Percentiles rank a stretch among this genome's conserved stretches.
Evolutionary conservation across 1,140 invertebrate species (phyloP).

Genomic region (Drosophila leontia): DNA sequence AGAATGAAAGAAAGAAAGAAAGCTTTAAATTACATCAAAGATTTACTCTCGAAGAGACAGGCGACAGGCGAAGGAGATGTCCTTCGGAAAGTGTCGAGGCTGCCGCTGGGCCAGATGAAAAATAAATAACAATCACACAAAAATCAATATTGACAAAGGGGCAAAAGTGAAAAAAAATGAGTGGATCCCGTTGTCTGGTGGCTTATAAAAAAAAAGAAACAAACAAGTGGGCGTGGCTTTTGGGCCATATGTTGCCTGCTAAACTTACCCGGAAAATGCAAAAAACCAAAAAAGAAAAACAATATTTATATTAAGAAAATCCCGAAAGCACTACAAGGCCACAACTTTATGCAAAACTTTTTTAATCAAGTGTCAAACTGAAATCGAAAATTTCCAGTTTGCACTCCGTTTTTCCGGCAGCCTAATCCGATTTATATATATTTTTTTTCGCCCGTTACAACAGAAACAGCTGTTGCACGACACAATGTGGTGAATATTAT

Average conservation of each 20-base stretch:
- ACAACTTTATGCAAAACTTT: conserved; percentile 57
- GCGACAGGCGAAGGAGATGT: conserved; percentile 27
- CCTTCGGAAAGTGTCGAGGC: conserved; percentile 39
- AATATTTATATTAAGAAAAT: conserved; percentile 23
- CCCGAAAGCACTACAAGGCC: conserved; percentile 19
- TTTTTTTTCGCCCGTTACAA: conserved; percentile 35
- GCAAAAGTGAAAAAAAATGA: conserved; percentile 12
- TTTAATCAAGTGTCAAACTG: conserved; percentile 70
- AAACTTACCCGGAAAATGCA: conserved; percentile 45
- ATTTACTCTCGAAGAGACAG: conserved; percentile 25
- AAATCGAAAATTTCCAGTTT: conserved; percentile 41
- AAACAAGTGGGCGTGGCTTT: conserved; percentile 38
- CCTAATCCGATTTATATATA: conserved; percentile 29
- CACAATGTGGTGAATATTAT: conserved; percentile 32
- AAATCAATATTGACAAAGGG: conserved; percentile 76
- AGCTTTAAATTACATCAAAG: conserved; percentile 67
- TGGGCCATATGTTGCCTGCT: conserved; percentile 38
- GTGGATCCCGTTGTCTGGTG: conserved; percentile 6
- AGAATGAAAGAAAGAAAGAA: conserved; percentile 8
- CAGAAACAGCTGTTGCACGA: conserved; percentile 67
- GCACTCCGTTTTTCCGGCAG: conserved; percentile 27
- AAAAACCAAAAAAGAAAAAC: conserved; percentile 1
- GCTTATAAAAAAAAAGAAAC: conserved; percentile 15
- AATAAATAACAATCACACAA: conserved; percentile 80
- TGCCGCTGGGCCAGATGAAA: conserved; percentile 61